Evolutionary conservation across 2,113 vertebrate species (phyloP).

Genomic region (Chamaetylas fuelleborni): DNA sequence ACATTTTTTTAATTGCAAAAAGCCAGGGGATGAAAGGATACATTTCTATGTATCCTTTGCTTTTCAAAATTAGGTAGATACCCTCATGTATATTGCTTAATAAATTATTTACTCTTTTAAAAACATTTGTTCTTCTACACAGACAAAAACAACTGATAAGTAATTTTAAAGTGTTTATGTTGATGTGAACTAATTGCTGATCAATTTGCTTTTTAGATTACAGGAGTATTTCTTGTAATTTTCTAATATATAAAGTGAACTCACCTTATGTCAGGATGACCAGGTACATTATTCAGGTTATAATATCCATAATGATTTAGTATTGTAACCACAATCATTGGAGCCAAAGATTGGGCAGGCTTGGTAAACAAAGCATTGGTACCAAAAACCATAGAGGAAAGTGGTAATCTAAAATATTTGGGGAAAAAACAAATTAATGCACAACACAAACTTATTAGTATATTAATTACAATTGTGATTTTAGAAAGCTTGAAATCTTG

Average conservation of each 20-base stretch:
- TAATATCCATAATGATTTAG: conserved; percentile 87
- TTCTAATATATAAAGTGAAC: background rate
- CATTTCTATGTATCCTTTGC: background rate
- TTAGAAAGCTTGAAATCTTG: background rate
- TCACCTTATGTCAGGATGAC: conserved; percentile 71
- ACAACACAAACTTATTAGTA: background rate
- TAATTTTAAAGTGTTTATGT: background rate
- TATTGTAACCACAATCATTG: conserved; percentile 81
- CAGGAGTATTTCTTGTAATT: background rate
- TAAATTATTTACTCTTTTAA: background rate
- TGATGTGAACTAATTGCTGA: background rate
- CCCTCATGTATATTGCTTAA: background rate
- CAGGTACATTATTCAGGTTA: conserved; percentile 66
- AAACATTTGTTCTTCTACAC: background rate
- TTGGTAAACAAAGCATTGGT: conserved; percentile 91
- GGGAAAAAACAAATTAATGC: background rate
- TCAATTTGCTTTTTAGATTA: background rate
- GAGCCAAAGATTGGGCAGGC: conserved; percentile 87
- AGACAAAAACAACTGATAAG: background rate
- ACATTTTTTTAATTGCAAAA: background rate
- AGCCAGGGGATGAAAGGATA: background rate
- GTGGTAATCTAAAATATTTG: conserved; percentile 76
- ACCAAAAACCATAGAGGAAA: conserved; percentile 91
- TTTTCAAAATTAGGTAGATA: background rate
- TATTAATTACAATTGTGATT: background rate